phyloP scores from a whole-genome alignment of 1,140 invertebrate genomes.

The Anadara kagoshimensis region DNA sequence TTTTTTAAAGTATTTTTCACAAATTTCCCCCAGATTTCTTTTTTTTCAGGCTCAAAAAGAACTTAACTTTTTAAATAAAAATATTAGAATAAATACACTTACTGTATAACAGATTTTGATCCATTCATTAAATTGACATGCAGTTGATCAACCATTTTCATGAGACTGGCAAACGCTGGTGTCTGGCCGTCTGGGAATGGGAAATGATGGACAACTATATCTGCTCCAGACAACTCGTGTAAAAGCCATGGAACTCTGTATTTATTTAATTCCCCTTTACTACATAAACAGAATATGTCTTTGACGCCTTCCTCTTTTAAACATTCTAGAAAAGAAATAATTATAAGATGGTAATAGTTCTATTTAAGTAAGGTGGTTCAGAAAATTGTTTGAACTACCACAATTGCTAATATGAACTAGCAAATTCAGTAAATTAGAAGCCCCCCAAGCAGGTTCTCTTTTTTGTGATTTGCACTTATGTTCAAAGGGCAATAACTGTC shows the following conservation, averaged over 20 bases:
- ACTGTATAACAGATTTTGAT: constrained; percentile 64
- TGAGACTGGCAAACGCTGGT: constrained; percentile 42
- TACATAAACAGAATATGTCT: constrained; percentile 63
- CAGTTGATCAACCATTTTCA: constrained; percentile 63
- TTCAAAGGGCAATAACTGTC: too few species aligned
- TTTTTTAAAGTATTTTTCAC: too few species aligned
- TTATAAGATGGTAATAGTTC: too few species aligned
- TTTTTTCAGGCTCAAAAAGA: too few species aligned
- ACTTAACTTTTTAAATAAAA: too few species aligned
- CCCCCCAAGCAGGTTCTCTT: too few species aligned
- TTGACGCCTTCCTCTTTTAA: constrained; percentile 50
- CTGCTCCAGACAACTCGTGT: constrained; percentile 40
- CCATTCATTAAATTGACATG: constrained; percentile 46
- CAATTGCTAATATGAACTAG: too few species aligned
- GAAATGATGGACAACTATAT: constrained; percentile 62
- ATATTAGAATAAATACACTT: constrained; percentile 28
- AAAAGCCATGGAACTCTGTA: constrained; percentile 57
- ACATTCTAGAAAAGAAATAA: constrained; percentile 47
- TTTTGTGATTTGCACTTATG: too few species aligned
- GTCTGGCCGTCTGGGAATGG: constrained; percentile 61
- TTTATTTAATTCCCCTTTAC: constrained; percentile 61
- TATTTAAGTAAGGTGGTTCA: too few species aligned
- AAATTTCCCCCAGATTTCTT: too few species aligned
- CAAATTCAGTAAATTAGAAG: too few species aligned
- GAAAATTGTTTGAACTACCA: not conserved